phyloP scores from a whole-genome alignment of 2,113 vertebrate species.

The Coptodon rendalli region DNA sequence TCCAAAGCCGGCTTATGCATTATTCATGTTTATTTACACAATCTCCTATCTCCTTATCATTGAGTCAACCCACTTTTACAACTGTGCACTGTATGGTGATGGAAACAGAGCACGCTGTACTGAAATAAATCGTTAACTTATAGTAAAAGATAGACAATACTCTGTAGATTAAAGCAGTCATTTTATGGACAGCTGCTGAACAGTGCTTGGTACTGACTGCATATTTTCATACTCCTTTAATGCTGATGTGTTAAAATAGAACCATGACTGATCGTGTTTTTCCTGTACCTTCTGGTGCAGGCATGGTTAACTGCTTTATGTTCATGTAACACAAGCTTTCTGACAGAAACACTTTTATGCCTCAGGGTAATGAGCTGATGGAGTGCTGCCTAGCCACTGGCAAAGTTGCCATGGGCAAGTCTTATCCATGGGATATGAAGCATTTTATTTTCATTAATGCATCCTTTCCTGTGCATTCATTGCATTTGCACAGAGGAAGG shows the following conservation, averaged over 20 bases:
- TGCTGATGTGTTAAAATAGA: neutral
- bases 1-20: constrained; percentile 26
- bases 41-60: constrained; percentile 24
- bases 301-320: neutral
- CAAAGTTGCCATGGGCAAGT: neutral
- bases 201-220: neutral
- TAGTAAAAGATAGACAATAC: neutral
- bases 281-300: neutral
- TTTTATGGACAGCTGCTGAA: neutral
- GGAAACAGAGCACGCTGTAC: neutral
- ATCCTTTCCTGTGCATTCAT: neutral
- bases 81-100: neutral
- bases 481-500: neutral
- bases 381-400: neutral
- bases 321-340: neutral
- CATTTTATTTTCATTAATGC: neutral
- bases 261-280: neutral
- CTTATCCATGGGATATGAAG: neutral
- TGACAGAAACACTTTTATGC: neutral
- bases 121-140: neutral
- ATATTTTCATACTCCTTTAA: neutral
- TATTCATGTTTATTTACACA: constrained; percentile 59
- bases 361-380: neutral
- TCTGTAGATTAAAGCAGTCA: neutral
- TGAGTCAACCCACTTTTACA: constrained; percentile 13